Conservation (phyloP, 1,140 invertebrate genomes). For the Plodia interpunctella region DNA sequence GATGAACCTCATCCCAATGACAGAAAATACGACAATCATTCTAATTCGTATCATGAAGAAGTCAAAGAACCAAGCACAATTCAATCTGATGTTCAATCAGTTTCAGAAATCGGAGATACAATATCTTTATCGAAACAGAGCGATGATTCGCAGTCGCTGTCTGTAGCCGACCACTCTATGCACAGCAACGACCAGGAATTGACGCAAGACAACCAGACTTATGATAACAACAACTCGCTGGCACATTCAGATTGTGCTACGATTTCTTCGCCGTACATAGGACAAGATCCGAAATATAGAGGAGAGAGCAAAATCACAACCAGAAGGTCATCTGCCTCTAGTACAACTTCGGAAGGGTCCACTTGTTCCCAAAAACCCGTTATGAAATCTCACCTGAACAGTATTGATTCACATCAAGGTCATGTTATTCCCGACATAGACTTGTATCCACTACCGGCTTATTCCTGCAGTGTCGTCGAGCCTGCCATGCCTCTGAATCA, state of each 20-base stretch:
- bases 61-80: conserved; percentile 43
- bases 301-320: conserved; percentile 84
- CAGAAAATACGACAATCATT: conserved; percentile 40
- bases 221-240: conserved; percentile 68
- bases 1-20: conserved; percentile 40
- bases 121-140: conserved; percentile 65
- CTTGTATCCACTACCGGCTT: conserved; percentile 67
- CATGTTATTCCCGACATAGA: conserved; percentile 63
- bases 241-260: conserved; percentile 79
- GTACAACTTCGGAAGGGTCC: conserved; percentile 80
- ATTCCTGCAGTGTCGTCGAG: conserved; percentile 68
- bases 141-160: conserved; percentile 64
- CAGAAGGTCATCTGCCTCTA: conserved; percentile 82
- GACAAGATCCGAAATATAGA: conserved; percentile 80
- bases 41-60: conserved; percentile 42
- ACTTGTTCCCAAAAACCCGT: conserved; percentile 71
- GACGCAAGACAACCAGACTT: conserved; percentile 58
- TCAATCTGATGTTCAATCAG: conserved; percentile 49
- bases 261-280: conserved; percentile 82
- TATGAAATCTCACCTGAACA: conserved; percentile 48
- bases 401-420: conserved; percentile 47
- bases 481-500: conserved; percentile 66
- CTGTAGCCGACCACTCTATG: conserved; percentile 57
- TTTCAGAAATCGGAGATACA: conserved; percentile 55
- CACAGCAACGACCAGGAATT: conserved; percentile 54